Conservation (phyloP, 2,888 invertebrate genomes). For the Sarcophaga carnaria region DNA sequence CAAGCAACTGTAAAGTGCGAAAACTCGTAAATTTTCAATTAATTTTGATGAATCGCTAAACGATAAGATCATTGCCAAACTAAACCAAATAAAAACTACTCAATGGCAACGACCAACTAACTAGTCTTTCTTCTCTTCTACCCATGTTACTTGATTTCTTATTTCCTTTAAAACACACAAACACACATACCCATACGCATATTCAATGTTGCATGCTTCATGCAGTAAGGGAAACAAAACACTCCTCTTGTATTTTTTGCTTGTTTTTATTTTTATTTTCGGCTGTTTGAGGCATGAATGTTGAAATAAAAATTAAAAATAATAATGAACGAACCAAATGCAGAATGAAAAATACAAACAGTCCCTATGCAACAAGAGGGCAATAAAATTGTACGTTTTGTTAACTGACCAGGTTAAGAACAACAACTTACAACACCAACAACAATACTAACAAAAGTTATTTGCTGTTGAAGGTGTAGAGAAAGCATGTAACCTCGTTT, state of each 20-base stretch:
- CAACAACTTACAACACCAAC: neutral
- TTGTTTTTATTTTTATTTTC: neutral
- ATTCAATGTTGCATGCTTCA: neutral
- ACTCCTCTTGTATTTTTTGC: constrained; percentile 42
- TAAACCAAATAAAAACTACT: constrained; percentile 69
- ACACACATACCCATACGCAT: neutral
- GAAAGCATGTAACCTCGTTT: constrained; percentile 61
- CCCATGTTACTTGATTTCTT: neutral
- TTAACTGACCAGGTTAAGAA: constrained; percentile 23
- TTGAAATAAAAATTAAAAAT: neutral
- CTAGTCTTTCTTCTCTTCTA: constrained; percentile 19
- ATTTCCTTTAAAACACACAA: constrained; percentile 3
- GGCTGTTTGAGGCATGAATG: neutral
- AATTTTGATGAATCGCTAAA: constrained; percentile 73
- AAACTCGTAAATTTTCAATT: constrained; percentile 75
- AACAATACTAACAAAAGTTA: neutral
- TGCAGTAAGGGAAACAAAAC: constrained; percentile 52
- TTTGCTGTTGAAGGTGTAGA: constrained; percentile 61
- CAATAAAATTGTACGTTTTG: constrained; percentile 26
- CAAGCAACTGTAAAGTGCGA: constrained; percentile 71
- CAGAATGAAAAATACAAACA: neutral
- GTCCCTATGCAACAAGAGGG: neutral
- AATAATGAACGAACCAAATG: neutral
- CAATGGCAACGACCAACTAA: constrained; percentile 68
- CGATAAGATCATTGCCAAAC: constrained; percentile 71